Evolutionary conservation across 2,797 vertebrate genomes (phyloP).

Genomic region (Ibycter americanus): DNA sequence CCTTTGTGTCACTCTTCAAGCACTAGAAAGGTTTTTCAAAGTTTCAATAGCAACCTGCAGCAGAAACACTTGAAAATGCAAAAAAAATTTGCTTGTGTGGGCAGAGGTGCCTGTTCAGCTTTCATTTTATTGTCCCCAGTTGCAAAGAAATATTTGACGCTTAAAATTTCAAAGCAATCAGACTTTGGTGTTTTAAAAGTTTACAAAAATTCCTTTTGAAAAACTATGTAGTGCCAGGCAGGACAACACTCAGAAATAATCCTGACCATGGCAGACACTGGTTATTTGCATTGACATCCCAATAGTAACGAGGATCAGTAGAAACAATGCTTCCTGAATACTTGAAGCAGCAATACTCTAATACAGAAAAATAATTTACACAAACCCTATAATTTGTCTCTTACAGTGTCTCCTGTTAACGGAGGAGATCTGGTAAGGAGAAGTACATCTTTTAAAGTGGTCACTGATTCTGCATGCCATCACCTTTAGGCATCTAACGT

Average conservation of each 20-base stretch:
- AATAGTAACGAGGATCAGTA: background rate
- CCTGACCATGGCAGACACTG: background rate
- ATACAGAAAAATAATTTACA: background rate
- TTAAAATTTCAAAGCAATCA: background rate
- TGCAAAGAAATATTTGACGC: background rate
- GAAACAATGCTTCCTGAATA: background rate
- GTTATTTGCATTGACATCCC: background rate
- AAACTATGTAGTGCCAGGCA: background rate
- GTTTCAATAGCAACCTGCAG: background rate
- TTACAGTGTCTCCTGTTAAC: background rate
- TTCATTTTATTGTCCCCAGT: background rate
- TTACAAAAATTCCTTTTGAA: background rate
- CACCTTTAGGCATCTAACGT: background rate
- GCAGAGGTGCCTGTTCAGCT: background rate
- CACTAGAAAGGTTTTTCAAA: background rate
- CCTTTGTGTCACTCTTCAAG: background rate
- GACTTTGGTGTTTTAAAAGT: background rate
- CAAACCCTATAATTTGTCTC: background rate
- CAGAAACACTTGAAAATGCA: background rate
- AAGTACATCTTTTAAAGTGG: background rate
- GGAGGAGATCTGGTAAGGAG: background rate
- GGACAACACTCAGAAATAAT: background rate
- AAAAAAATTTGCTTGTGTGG: background rate
- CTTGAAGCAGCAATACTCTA: background rate
- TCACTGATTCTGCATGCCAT: background rate